Base-by-base conservation (phyloP, 1,140 invertebrate genomes). In the Campoletis sonorensis region DNA sequence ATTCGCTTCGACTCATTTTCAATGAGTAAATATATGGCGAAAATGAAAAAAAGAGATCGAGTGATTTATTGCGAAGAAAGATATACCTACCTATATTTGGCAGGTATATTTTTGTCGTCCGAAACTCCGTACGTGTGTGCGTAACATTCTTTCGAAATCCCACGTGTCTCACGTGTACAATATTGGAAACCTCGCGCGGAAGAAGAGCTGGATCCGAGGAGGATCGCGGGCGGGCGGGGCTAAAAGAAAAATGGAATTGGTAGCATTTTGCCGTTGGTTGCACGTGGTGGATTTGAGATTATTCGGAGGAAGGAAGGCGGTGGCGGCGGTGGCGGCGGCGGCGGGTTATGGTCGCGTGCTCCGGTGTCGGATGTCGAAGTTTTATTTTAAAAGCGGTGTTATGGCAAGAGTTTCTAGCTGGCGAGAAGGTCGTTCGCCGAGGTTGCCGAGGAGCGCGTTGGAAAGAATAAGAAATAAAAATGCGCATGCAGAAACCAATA, bases 391-490 rank as follows among this genome's bases (percentile, higher is more conserved):
- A 84, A 80, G 37, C 79, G 58, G 67, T 67, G 71, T 27, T 54
- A 75, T 45, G 40, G n/a, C 26, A 67, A 26, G 51, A 8, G 15
- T 51, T 27, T n/a, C n/a, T n/a, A n/a, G n/a, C n/a, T n/a, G n/a
- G n/a, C n/a, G n/a, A n/a, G n/a, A n/a, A n/a, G n/a, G 30, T 33
- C 30, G n/a, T 49, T 61, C 51, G 23, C 30, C 67, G 54, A 49
- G 37, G 37, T 49, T n/a, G 16, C 33, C 27, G 67, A 61, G 70
- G 68, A 21, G 23, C 40, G 54, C 23, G 49, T 26, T 64, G 45
- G 58, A 45, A 72, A 78, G 84, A 84, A 87, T 88, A 89, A 90
- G n/a, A n/a, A n/a, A n/a, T n/a, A 90, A 89, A 90, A 88, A 86
- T 82, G 82, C 87, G 82, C 68, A 85, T 85, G 82, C 68, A 85